Evolutionary conservation across 2,113 vertebrate genomes (phyloP), one percentile per base, ranked within the genome.

Genomic region (Malaclemys terrapin): DNA sequence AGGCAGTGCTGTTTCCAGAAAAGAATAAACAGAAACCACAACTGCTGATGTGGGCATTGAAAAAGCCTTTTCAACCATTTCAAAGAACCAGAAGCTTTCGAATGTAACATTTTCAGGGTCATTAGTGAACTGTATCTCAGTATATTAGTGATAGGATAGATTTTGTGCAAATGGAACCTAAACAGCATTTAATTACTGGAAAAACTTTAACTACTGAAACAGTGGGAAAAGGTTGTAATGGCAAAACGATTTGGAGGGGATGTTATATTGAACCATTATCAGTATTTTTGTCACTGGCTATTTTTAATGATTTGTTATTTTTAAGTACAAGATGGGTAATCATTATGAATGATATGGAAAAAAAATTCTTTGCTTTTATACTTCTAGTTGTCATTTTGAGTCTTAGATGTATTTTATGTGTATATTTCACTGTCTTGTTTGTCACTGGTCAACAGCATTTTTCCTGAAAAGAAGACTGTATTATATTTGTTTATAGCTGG

Each of bases 41-140:
- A 76, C 93, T 99, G 84, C 96, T 98, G 82, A 97, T 97, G 88
- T 98, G 98, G 97, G 98, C 98, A 10, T 96, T 99, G 22, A 99
- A 97, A 98, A 99, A 98, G 62, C 98, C 99, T 88, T 99, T 99
- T 93, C 99, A 99, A 89, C 98, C 99, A 45, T 99, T 99, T 98
- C 98, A 99, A 85, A 98, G 99, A 97, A 99, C 98, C 79, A 98
- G 99, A 97, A 99, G 99, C 96, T 99, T 99, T 96, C 98, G 99
- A 6, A 98, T 99, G 98, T 99, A 97, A 97, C 14, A 50, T 57
- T 80, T 85, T 38, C 50, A 54, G 24, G 47, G 80, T 1, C 10
- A 11, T 81, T 84, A 80, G 27, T 4, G 1, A 35, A 62, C 38
- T 65, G 90, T 62, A 29, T 84, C 80, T 31, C 12, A 76, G 29